Conservation (phyloP, 2,113 vertebrate genomes). For the Dendrocopos noguchii region DNA sequence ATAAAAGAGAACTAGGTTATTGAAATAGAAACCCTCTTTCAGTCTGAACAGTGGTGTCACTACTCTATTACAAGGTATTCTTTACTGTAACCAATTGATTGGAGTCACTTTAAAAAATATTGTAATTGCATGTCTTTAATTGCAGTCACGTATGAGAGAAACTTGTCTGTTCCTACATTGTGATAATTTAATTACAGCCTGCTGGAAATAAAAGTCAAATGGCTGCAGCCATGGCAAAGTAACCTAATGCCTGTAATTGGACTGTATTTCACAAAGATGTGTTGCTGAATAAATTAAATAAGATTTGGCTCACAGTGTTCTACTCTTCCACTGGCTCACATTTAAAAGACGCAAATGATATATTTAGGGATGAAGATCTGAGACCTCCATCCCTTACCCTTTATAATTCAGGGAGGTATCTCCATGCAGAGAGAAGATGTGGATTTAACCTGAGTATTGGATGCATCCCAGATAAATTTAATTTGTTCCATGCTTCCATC, state of each 20-base stretch:
- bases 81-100: conserved; percentile 61
- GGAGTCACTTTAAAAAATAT: conserved; percentile 57
- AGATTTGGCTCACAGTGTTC: not conserved
- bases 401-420: not conserved
- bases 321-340: not conserved
- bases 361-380: not conserved
- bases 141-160: conserved; percentile 51
- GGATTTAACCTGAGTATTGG: not conserved
- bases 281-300: conserved; percentile 55
- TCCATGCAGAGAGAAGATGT: not conserved
- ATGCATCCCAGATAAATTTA: not conserved
- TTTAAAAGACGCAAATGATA: not conserved
- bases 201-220: conserved; percentile 63
- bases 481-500: not conserved
- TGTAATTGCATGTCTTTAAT: conserved; percentile 58
- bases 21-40: conserved; percentile 41
- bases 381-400: not conserved
- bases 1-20: conserved; percentile 36
- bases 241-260: conserved; percentile 60
- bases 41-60: not conserved
- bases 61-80: conserved; percentile 19
- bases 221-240: conserved; percentile 45
- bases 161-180: conserved; percentile 45
- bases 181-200: conserved; percentile 61
- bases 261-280: conserved; percentile 59